phyloP scores from a whole-genome alignment of 1,140 invertebrate species.

The Thalassaphorura encarpata region DNA sequence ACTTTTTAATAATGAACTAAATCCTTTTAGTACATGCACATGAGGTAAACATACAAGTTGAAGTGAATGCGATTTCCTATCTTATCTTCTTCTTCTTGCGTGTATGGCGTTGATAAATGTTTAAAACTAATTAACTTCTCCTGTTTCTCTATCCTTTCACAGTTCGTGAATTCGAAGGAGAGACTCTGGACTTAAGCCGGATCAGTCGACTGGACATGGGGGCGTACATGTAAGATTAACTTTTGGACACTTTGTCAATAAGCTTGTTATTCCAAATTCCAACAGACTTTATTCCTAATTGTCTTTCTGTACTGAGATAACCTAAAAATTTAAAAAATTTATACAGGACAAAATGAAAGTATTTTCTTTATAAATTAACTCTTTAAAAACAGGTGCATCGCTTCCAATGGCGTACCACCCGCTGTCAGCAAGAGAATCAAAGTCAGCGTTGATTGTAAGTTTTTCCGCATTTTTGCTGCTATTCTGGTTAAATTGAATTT shows the following conservation, averaged over 20 bases:
- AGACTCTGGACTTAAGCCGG: constrained; percentile 67
- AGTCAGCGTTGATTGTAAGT: constrained; percentile 90
- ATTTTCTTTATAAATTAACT: too few species aligned
- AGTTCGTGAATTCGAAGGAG: constrained; percentile 73
- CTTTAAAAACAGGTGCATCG: too few species aligned
- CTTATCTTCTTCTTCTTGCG: background rate
- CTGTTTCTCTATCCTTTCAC: constrained; percentile 20
- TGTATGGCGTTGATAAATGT: background rate
- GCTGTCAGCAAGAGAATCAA: constrained; percentile 79
- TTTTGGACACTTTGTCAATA: too few species aligned
- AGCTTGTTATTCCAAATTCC: too few species aligned
- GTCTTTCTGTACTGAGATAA: too few species aligned
- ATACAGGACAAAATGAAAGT: too few species aligned
- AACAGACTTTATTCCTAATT: too few species aligned
- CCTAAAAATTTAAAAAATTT: too few species aligned
- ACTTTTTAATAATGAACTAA: background rate
- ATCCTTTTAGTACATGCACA: too few species aligned
- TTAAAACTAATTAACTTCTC: background rate
- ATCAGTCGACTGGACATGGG: constrained; percentile 84
- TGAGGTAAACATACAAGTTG: too few species aligned
- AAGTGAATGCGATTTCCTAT: background rate
- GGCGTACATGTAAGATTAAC: constrained; percentile 19
- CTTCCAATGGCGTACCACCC: constrained; percentile 42
- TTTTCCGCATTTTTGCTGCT: too few species aligned
- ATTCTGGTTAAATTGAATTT: too few species aligned